Conservation (phyloP, 2,113 vertebrate species). For the Atrichornis clamosus region DNA sequence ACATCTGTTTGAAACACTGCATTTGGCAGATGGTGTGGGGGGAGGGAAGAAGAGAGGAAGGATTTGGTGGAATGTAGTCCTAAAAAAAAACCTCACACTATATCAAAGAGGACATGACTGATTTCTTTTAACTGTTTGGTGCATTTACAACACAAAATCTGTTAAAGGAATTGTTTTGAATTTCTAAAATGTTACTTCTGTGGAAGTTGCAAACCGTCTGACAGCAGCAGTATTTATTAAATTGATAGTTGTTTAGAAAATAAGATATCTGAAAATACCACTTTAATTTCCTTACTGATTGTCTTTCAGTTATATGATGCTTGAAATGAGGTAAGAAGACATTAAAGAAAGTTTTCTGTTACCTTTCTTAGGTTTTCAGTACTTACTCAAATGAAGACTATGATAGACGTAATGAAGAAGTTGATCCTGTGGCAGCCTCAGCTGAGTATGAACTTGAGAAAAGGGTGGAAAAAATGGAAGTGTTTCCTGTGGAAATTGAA, state of each 20-base stretch:
- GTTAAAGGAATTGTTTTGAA: neutral
- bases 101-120: neutral
- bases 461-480: slow-evolving; percentile 94
- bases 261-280: neutral
- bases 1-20: neutral
- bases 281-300: neutral
- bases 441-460: slow-evolving; percentile 93
- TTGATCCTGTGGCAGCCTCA: slow-evolving; percentile 90
- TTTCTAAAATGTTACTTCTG: neutral
- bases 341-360: neutral
- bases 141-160: neutral
- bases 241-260: neutral
- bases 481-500: slow-evolving; percentile 91
- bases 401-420: slow-evolving; percentile 89
- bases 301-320: neutral
- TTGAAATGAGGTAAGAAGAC: neutral
- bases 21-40: slow-evolving; percentile 18
- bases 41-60: neutral
- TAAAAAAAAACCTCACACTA: neutral
- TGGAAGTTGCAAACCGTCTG: neutral
- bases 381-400: slow-evolving; percentile 93
- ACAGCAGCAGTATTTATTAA: neutral
- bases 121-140: neutral
- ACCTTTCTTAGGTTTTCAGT: slow-evolving; percentile 79
- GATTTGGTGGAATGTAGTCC: neutral